A percentile compares a stretch with the other conserved stretches of the same genome.
Evolutionary conservation across 1,140 invertebrate species (phyloP).

Genomic region (Orius insidiosus): DNA sequence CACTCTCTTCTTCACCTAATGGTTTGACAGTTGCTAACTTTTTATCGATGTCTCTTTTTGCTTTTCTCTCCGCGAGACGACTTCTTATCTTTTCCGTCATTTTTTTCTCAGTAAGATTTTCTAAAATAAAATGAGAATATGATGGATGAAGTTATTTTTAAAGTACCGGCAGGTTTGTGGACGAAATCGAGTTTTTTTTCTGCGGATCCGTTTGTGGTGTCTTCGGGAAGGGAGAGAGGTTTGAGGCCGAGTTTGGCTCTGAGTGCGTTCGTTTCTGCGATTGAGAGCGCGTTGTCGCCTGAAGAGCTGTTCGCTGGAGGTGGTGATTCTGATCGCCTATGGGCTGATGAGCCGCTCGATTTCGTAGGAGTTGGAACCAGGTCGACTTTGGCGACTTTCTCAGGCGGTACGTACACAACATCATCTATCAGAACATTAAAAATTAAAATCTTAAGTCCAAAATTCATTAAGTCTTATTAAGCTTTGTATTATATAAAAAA

Average conservation of each 20-base stretch:
- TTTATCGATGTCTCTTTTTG: conserved; percentile 63
- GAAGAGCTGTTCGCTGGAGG: conserved; percentile 25
- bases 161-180: conserved; percentile 63
- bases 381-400: conserved; percentile 21
- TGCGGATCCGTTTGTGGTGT: conserved; percentile 21
- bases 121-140: conserved; percentile 12
- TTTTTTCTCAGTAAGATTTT: conserved; percentile 31
- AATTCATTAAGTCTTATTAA: too few species aligned
- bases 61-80: conserved; percentile 54
- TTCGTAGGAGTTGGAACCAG: conserved; percentile 16
- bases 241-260: conserved; percentile 85
- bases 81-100: conserved; percentile 66
- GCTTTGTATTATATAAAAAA: too few species aligned
- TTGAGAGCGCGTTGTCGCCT: conserved; percentile 28
- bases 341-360: conserved; percentile 20
- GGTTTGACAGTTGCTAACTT: conserved; percentile 48
- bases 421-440: conserved; percentile 15
- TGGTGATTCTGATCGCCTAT: conserved; percentile 21
- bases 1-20: conserved; percentile 54
- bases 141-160: background rate
- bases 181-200: conserved; percentile 80
- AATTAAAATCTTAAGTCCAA: too few species aligned
- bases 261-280: conserved; percentile 82
- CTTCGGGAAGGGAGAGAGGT: conserved; percentile 37
- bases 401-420: conserved; percentile 21